Percentiles rank a stretch among this genome's conserved stretches.
Conservation (phyloP, 2,113 vertebrate genomes). For the Bathybates hornii region DNA sequence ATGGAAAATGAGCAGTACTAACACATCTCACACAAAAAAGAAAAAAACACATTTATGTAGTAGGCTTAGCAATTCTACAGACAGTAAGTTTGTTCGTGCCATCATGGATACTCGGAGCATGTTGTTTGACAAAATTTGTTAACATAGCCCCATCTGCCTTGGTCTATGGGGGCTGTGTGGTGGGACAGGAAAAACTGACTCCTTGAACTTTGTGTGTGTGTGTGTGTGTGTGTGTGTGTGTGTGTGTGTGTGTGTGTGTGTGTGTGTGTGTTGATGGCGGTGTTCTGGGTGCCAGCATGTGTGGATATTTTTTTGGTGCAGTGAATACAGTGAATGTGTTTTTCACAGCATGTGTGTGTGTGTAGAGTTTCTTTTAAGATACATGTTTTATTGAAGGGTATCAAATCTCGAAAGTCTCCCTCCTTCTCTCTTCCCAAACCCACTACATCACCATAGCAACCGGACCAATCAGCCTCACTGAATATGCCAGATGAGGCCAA, state of each 20-base stretch:
- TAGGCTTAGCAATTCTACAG: background rate
- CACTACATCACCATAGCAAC: slow-evolving; percentile 40
- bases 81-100: background rate
- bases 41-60: background rate
- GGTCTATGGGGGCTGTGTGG: background rate
- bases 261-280: background rate
- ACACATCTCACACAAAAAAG: background rate
- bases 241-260: background rate
- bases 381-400: slow-evolving; percentile 17
- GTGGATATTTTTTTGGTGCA: background rate
- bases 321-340: background rate
- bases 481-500: slow-evolving; percentile 37
- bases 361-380: background rate
- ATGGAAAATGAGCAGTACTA: background rate
- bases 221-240: accelerated
- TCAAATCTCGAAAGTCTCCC: background rate
- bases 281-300: background rate
- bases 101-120: background rate
- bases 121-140: background rate
- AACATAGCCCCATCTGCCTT: background rate
- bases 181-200: background rate
- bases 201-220: background rate
- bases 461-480: slow-evolving; percentile 29
- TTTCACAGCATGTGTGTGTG: background rate
- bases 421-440: background rate